phyloP scores from a whole-genome alignment of 2,888 invertebrate species.

The Sphaerophoria taeniata region DNA sequence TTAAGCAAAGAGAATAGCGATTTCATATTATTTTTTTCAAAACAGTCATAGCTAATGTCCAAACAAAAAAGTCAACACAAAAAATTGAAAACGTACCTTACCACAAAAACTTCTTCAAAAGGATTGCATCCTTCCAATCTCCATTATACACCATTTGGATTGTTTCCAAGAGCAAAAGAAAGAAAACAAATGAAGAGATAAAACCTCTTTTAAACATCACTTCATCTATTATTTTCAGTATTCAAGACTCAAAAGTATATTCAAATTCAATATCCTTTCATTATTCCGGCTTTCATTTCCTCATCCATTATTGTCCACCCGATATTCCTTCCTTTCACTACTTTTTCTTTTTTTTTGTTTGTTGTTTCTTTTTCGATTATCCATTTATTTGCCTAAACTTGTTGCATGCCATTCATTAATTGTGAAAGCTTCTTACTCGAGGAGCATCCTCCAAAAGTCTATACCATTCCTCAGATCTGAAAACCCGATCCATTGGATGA shows the following conservation, averaged over 20 bases:
- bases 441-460: conserved; percentile 28
- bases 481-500: conserved; percentile 23
- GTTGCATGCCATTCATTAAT: conserved; percentile 71
- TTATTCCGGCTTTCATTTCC: conserved; percentile 37
- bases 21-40: no score
- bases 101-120: neutral
- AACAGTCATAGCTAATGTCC: no score
- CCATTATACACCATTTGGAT: conserved; percentile 17
- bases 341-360: conserved; percentile 1
- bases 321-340: neutral
- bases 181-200: neutral
- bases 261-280: conserved; percentile 51
- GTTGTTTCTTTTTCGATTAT: conserved; percentile 33
- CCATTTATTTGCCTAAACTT: conserved; percentile 64
- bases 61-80: no score
- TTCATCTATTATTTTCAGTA: conserved; percentile 15
- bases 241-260: neutral
- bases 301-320: conserved; percentile 54
- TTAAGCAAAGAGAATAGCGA: no score
- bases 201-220: conserved; percentile 2
- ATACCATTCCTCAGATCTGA: neutral
- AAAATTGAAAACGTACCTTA: no score
- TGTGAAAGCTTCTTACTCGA: conserved; percentile 49
- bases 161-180: neutral
- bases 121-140: neutral